Conservation (phyloP, 2,888 invertebrate species). For the Phania funesta region DNA sequence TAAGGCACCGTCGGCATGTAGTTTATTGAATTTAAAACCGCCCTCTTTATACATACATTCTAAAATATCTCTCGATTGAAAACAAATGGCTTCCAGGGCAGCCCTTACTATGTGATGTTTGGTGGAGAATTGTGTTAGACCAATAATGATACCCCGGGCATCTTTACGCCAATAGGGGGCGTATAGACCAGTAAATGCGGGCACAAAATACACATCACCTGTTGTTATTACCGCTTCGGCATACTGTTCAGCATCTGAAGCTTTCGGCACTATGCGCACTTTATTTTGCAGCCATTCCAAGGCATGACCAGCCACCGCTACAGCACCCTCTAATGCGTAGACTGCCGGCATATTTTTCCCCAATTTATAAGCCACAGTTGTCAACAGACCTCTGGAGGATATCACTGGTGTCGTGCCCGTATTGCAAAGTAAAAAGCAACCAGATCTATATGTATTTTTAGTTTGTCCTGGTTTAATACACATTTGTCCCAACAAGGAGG, state of each 20-base stretch:
- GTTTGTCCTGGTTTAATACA: slow-evolving; percentile 93
- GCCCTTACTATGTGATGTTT: slow-evolving; percentile 97
- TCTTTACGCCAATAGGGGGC: slow-evolving; percentile 99
- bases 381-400: slow-evolving; percentile 92
- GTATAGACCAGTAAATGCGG: slow-evolving; percentile 97
- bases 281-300: slow-evolving; percentile 97
- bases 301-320: slow-evolving; percentile 95
- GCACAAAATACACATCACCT: slow-evolving; percentile 98
- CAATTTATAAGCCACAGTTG: slow-evolving; percentile 94
- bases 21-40: slow-evolving; percentile 88
- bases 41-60: slow-evolving; percentile 97
- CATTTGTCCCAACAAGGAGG: slow-evolving; percentile 94
- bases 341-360: slow-evolving; percentile 89
- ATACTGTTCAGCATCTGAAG: slow-evolving; percentile 86
- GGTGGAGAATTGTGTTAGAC: slow-evolving; percentile 94
- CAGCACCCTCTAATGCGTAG: slow-evolving; percentile 98
- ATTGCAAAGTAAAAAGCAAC: slow-evolving; percentile 97
- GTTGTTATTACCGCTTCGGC: slow-evolving; percentile 91
- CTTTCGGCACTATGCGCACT: slow-evolving; percentile 89
- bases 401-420: slow-evolving; percentile 93
- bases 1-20: slow-evolving; percentile 97
- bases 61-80: slow-evolving; percentile 95
- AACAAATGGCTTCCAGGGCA: slow-evolving; percentile 96
- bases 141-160: slow-evolving; percentile 94
- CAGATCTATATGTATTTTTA: slow-evolving; percentile 96